Evolutionary conservation across 1,140 invertebrate genomes (phyloP), one percentile per base, ranked within the genome.

Genomic region (Chionoecetes opilio): DNA sequence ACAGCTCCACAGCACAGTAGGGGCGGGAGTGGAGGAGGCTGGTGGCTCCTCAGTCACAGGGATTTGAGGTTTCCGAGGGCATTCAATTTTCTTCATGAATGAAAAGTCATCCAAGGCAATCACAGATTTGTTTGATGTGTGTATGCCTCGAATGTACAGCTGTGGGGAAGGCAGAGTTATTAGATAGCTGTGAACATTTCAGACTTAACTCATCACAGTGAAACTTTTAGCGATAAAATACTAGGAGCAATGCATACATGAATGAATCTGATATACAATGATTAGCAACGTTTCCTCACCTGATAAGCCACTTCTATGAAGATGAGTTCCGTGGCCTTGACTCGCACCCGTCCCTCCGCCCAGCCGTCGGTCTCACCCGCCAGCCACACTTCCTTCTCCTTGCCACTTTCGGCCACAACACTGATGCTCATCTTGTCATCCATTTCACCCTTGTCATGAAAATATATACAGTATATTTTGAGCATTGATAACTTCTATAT

Each of bases 261-360:
- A 53, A 53, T 53, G 21, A 53, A 53, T 53, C 46, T 53, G 9
- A 53, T 11, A 9, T 14, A 53, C 46, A 53, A 53, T 53, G 9
- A 53, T n/a, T 53, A 53, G 21, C 11, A 46, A 53, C 11, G 21
- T 53, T 3, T 53, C 46, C 46, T 53, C 35, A 93, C 92, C 82
- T 93, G 92, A 84, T 93, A 93, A n/a, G 92, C 35, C 2, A 93
- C n/a, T 37, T 85, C 92, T 3, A 41, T 38, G 26, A 86, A 31
- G 34, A 93, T 26, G n/a, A 93, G 85, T 85, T 34, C 11, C 0
- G 14, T 85, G n/a, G 92, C 92, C 3, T 84, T 85, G 82, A 93
- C 92, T 38, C 82, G 63, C 31, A 93, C 82, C 82, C 85, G 82
- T 26, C 92, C 92, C 35, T 85, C 1, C 5, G 35, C 46, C 92